Percentiles rank a stretch among this genome's conserved stretches.
Evolutionary conservation across 2,888 invertebrate species (phyloP).

Genomic region (Chrysolina haemoptera): DNA sequence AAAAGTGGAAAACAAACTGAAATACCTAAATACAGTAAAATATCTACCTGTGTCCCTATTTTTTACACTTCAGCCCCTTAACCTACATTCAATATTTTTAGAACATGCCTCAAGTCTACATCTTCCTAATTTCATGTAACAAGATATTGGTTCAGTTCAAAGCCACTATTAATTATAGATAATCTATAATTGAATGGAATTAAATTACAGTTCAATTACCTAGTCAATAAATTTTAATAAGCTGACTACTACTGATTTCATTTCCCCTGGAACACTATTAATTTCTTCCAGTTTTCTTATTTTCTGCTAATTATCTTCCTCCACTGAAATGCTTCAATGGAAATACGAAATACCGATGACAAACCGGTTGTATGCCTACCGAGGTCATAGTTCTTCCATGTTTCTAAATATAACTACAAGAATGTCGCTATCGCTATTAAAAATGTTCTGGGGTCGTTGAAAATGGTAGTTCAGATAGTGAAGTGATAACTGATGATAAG

Average conservation of each 20-base stretch:
- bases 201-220: conserved; percentile 6
- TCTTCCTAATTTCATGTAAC: background rate
- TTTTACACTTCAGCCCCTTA: too few relatives aligned
- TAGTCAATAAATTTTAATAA: conserved; percentile 24
- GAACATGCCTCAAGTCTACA: too few relatives aligned
- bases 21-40: too few relatives aligned
- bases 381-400: conserved; percentile 64
- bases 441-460: conserved; percentile 31
- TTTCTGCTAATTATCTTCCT: conserved; percentile 17
- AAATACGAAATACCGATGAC: conserved; percentile 34
- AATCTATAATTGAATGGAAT: background rate
- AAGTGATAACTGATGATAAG: conserved; percentile 34
- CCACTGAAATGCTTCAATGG: conserved; percentile 23
- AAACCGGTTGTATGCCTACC: conserved; percentile 59
- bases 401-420: conserved; percentile 61
- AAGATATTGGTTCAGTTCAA: background rate
- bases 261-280: conserved; percentile 8
- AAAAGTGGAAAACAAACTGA: too few relatives aligned
- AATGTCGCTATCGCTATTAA: conserved; percentile 35
- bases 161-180: background rate
- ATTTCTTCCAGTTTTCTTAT: background rate
- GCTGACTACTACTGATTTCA: background rate
- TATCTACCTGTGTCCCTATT: too few relatives aligned
- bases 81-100: too few relatives aligned
- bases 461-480: conserved; percentile 39